A percentile compares a stretch with the other conserved stretches of the same genome.
These are phyloP conservation scores for Charaxes varanes DNA, from an alignment of 1,140 invertebrate genomes.

Conservation along the genomic window DNA sequence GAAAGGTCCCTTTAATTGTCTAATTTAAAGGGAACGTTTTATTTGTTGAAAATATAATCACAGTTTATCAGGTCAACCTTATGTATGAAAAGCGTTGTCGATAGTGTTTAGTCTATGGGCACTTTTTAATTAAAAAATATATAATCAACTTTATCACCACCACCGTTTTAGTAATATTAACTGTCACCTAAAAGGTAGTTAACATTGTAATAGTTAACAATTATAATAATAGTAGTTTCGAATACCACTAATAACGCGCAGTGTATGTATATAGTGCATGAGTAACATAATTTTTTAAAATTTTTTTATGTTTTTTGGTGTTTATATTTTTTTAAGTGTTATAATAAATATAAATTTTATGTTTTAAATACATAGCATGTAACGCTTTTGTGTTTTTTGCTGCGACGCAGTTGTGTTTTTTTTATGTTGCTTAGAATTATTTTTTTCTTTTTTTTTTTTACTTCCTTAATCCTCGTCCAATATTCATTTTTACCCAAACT, in stretches of 20 bases:
- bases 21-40: too few relatives aligned
- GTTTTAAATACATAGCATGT: conserved; percentile 32
- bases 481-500: conserved; percentile 5
- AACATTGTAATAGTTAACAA: background rate
- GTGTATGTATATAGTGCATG: conserved; percentile 33
- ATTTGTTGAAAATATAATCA: too few relatives aligned
- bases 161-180: background rate
- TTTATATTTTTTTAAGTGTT: conserved; percentile 26
- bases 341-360: conserved; percentile 14
- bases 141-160: conserved; percentile 12
- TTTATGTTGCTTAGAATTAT: conserved; percentile 68
- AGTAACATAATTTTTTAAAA: conserved; percentile 28
- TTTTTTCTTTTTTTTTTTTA: conserved; percentile 52
- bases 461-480: conserved; percentile 9
- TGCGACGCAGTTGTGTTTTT: conserved; percentile 54
- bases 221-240: background rate
- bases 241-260: conserved; percentile 19
- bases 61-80: too few relatives aligned
- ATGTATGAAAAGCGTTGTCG: too few relatives aligned
- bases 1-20: too few relatives aligned
- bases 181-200: background rate
- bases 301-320: conserved; percentile 48
- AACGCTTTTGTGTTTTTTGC: conserved; percentile 48
- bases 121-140: too few relatives aligned
- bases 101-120: too few relatives aligned